Percentiles rank a stretch among this genome's conserved stretches.
Conservation (phyloP, 2,113 vertebrate species). For the Odobenus rosmarus region DNA sequence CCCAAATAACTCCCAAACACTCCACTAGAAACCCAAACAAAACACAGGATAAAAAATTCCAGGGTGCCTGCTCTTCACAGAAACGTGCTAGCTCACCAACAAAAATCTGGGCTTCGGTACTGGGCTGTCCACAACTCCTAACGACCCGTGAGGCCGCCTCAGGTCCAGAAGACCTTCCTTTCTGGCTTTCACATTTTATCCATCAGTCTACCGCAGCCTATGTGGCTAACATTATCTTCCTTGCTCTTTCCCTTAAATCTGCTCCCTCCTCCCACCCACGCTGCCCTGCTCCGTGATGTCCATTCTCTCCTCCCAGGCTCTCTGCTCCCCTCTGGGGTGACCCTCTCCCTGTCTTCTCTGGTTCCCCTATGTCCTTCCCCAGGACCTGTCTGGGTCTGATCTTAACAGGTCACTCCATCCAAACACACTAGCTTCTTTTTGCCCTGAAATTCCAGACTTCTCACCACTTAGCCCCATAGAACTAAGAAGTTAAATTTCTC, state of each 20-base stretch:
- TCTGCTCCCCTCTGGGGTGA: not conserved
- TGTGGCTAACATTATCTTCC: not conserved
- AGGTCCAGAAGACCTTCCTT: not conserved
- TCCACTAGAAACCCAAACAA: slow-evolving; percentile 65
- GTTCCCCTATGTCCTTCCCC: not conserved
- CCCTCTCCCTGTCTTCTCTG: not conserved
- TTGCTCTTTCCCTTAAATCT: not conserved
- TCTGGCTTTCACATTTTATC: not conserved
- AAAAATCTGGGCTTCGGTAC: not conserved
- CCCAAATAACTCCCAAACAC: slow-evolving; percentile 25
- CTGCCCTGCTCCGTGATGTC: not conserved
- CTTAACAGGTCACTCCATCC: not conserved
- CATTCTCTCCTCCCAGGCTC: not conserved
- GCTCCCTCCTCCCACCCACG: fast-evolving
- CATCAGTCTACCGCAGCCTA: not conserved
- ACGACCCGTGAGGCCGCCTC: not conserved
- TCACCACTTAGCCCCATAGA: not conserved
- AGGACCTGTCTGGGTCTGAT: not conserved
- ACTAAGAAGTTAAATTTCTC: not conserved
- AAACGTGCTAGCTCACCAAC: slow-evolving; percentile 2
- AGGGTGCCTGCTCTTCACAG: not conserved
- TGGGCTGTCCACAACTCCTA: not conserved
- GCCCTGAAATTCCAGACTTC: not conserved
- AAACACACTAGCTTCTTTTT: not conserved
- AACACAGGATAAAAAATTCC: not conserved